phyloP scores from a whole-genome alignment of 2,888 invertebrate genomes.

The Carterocephalus palaemon region DNA sequence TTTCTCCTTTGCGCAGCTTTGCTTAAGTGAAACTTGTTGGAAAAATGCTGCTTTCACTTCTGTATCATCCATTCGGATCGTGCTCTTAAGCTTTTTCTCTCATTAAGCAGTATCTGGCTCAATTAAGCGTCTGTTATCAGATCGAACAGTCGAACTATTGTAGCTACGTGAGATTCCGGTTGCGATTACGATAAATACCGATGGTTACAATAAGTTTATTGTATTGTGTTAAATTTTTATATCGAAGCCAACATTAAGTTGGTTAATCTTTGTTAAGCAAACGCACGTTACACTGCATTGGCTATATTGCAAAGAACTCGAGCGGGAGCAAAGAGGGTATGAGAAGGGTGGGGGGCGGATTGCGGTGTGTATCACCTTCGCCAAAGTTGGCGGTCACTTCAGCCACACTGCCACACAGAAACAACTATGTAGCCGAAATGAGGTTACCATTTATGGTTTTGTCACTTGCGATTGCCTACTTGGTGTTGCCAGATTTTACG shows the following conservation, averaged over 20 bases:
- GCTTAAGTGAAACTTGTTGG: conserved; percentile 56
- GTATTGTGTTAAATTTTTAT: too few species aligned
- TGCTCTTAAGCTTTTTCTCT: conserved; percentile 16
- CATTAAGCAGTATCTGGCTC: conserved; percentile 10
- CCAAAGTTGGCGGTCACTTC: conserved; percentile 33
- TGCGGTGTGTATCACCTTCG: conserved; percentile 43
- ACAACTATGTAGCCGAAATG: conserved; percentile 15
- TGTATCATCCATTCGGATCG: conserved; percentile 34
- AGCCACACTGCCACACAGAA: conserved; percentile 28
- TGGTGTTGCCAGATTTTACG: too few species aligned
- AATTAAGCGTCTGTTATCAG: too few species aligned
- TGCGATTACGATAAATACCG: background rate
- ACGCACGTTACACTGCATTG: conserved; percentile 9
- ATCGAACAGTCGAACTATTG: too few species aligned
- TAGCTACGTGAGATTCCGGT: too few species aligned
- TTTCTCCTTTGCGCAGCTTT: conserved; percentile 64
- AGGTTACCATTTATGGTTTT: conserved; percentile 8
- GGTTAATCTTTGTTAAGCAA: too few species aligned
- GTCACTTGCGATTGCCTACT: background rate
- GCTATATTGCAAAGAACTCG: conserved; percentile 14
- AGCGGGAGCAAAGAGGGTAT: conserved; percentile 7
- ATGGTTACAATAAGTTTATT: too few species aligned
- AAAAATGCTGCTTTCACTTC: conserved; percentile 58
- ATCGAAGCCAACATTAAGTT: too few species aligned
- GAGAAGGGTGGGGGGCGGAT: conserved; percentile 25